Base-by-base conservation (phyloP, 2,797 vertebrate genomes). In the Poecilia velifera region DNA sequence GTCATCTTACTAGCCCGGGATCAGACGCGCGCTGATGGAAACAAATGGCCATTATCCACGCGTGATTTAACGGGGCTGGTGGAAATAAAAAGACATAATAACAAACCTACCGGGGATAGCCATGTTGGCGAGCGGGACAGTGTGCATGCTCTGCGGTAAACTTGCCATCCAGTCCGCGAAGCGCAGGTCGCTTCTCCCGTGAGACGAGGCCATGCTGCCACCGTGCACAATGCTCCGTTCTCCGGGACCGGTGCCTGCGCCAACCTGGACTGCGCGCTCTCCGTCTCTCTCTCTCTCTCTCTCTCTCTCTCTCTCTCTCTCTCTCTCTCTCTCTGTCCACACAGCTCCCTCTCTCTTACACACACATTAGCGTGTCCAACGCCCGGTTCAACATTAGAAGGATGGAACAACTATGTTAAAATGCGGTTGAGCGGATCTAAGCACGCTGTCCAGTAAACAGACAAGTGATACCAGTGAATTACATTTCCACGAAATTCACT, bases 81-180 rank as follows among this genome's bases (percentile, higher is more conserved):
- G 25, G 1, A 0, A 45, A 66, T 22, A 45, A 41, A 41, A 10
- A 34, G 64, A 91, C 20, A 20, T 28, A 45, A 13, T 51, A 4
- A 12, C 36, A 28, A 82, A 94, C 97, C 90, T 96, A 99, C 98
- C 98, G 72, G 98, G 98, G 86, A 99, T 98, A 28, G 98, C 97
- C 91, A 99, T 94, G 93, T 98, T 98, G 91, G 97, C 97, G 83
- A 99, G 97, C 74, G 98, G 97, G 71, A 95, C 95, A 70, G 91
- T 91, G 93, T 98, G 97, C 95, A 99, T 96, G 95, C 94, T 97
- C 88, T 94, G 93, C 3, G 98, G 98, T 92, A 99, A 96, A 94
- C 95, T 96, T 88, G 97, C 95, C 98, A 99, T 99, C 98, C 98
- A 99, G 96, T 99, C 98, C 10, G 97, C 97, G 86, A 97, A 96